These are phyloP conservation scores for Coptotermes formosanus DNA, from an alignment of 1,140 invertebrate genomes.

Conservation along the genomic window DNA sequence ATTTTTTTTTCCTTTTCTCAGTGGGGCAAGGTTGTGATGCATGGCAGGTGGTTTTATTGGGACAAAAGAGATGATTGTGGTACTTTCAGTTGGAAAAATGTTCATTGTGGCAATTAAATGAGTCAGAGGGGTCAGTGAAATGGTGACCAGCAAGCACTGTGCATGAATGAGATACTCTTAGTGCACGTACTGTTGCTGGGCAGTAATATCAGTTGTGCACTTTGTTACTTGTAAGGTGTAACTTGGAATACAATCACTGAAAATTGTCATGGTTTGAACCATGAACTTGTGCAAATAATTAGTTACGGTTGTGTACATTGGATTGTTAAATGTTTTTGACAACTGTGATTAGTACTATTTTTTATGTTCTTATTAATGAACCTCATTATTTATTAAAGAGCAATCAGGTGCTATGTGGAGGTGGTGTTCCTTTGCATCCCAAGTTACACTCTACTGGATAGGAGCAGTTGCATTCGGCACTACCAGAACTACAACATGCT, in stretches of 20 bases:
- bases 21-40: conserved; percentile 6
- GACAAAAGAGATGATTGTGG: conserved; percentile 2
- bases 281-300: neutral
- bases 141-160: neutral
- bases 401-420: neutral
- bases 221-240: conserved; percentile 9
- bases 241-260: neutral
- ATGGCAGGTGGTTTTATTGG: conserved; percentile 15
- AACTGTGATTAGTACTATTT: neutral
- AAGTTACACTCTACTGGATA: neutral
- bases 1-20: neutral
- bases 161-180: neutral
- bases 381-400: conserved; percentile 19
- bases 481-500: neutral
- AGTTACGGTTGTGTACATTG: conserved; percentile 12
- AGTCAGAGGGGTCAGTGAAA: neutral
- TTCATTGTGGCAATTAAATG: neutral
- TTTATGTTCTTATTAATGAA: conserved; percentile 18
- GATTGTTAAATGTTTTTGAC: conserved; percentile 17
- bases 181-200: neutral
- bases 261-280: neutral
- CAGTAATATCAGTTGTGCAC: neutral
- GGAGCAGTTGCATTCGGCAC: neutral
- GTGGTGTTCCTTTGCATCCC: neutral
- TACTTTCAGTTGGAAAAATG: neutral